These are phyloP conservation scores for Aspidapion aeneum DNA, from an alignment of 2,888 invertebrate species.

Conservation along the genomic window DNA sequence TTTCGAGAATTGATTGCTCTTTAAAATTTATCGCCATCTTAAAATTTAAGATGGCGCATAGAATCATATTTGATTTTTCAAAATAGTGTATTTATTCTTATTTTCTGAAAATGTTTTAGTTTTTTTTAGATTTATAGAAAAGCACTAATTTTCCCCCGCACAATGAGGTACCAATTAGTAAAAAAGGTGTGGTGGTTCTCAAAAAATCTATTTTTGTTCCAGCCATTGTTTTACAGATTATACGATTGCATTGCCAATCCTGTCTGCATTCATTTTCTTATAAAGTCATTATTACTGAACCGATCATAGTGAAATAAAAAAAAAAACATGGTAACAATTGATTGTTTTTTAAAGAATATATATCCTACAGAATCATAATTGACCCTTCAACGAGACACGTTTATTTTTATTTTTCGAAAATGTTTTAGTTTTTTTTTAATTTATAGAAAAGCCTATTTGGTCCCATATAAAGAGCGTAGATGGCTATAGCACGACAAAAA, in stretches of 20 bases:
- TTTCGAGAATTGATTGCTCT: too few species aligned
- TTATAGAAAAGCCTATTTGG: background rate
- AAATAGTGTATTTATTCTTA: too few species aligned
- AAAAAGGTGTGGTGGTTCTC: too few species aligned
- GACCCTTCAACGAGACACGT: background rate
- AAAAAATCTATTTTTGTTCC: background rate
- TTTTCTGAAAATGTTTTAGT: too few species aligned
- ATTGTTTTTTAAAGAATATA: background rate
- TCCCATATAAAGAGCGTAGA: too few species aligned
- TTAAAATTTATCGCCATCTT: too few species aligned
- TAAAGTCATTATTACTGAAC: background rate
- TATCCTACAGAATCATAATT: background rate
- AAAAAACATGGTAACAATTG: background rate
- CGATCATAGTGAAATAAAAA: background rate
- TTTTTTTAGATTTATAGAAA: too few species aligned
- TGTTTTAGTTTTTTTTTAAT: background rate
- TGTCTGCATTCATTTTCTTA: background rate
- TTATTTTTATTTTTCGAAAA: background rate
- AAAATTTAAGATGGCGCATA: too few species aligned
- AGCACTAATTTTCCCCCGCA: too few species aligned
- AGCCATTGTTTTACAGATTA: background rate
- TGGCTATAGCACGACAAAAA: too few species aligned
- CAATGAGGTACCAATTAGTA: too few species aligned
- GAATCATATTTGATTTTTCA: too few species aligned
- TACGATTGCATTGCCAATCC: background rate